A percentile compares a stretch with the other conserved stretches of the same genome.
phyloP scores from a whole-genome alignment of 2,113 vertebrate genomes.

The Tragelaphus imberbis region DNA sequence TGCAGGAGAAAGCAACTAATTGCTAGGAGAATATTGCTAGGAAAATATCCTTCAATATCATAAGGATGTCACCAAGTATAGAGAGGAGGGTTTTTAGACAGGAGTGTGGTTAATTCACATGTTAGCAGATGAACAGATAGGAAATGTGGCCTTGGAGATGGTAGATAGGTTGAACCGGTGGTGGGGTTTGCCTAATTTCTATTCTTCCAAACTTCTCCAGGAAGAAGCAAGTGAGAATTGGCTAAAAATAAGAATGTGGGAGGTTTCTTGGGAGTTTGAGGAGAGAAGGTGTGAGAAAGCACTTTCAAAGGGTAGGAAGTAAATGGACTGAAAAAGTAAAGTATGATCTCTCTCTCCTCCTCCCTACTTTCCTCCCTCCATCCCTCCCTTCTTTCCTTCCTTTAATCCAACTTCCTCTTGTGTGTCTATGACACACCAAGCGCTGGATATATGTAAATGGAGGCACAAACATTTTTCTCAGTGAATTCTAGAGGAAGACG shows the following conservation, averaged over 20 bases:
- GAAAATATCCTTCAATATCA: not conserved
- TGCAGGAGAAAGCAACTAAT: not conserved
- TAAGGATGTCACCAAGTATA: not conserved
- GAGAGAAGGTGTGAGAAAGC: not conserved
- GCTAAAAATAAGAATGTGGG: not conserved
- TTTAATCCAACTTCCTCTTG: not conserved
- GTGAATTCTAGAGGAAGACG: not conserved
- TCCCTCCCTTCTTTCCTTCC: not conserved
- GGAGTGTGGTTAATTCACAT: not conserved
- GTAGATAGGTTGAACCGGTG: not conserved
- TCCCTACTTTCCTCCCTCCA: not conserved
- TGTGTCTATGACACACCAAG: not conserved
- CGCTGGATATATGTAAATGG: not conserved
- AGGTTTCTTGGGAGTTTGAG: not conserved
- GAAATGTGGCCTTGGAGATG: not conserved
- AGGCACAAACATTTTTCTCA: not conserved
- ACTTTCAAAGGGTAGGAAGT: not conserved
- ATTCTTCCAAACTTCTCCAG: not conserved
- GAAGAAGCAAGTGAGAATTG: not conserved
- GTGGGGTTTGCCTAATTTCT: not conserved
- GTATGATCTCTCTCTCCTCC: accelerated
- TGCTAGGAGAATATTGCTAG: not conserved
- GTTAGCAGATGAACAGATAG: not conserved
- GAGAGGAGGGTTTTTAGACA: not conserved
- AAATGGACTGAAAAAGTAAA: not conserved